Percentiles rank a stretch among this genome's conserved stretches.
Conservation (phyloP, 2,888 invertebrate genomes). For the Euphydryas editha region DNA sequence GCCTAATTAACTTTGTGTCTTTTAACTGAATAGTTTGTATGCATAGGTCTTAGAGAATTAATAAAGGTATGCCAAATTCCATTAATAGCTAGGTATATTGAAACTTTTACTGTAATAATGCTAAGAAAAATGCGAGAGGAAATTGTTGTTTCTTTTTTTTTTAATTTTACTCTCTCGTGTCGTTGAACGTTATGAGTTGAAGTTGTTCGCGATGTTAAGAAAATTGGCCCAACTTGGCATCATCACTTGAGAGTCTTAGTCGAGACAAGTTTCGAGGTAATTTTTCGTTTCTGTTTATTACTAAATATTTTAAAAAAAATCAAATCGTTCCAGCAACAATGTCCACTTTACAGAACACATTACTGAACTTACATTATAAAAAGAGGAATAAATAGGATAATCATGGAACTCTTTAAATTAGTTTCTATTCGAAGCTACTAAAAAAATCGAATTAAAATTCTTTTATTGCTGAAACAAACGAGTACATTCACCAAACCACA, state of each 20-base stretch:
- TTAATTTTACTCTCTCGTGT: conserved; percentile 10
- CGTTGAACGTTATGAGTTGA: conserved; percentile 16
- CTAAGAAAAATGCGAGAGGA: neutral
- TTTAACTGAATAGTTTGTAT: conserved; percentile 9
- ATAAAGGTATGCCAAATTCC: neutral
- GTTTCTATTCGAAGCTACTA: too few relatives aligned
- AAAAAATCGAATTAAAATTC: too few relatives aligned
- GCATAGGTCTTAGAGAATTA: neutral
- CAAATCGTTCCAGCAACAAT: too few relatives aligned
- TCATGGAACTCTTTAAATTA: too few relatives aligned
- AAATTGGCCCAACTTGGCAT: conserved; percentile 30
- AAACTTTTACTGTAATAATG: conserved; percentile 2
- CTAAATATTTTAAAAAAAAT: neutral
- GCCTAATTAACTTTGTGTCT: conserved; percentile 22
- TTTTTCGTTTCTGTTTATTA: conserved; percentile 21
- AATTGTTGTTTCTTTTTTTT: conserved; percentile 4
- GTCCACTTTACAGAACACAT: too few relatives aligned
- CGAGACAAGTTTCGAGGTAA: conserved; percentile 24
- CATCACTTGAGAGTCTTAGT: conserved; percentile 25
- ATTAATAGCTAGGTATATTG: neutral
- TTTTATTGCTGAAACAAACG: too few relatives aligned
- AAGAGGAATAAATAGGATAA: too few relatives aligned
- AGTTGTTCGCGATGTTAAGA: conserved; percentile 26
- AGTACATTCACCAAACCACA: too few relatives aligned
- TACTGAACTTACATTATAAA: too few relatives aligned